Evolutionary conservation across 2,888 invertebrate genomes (phyloP).

Genomic region (Endomychus coccineus): DNA sequence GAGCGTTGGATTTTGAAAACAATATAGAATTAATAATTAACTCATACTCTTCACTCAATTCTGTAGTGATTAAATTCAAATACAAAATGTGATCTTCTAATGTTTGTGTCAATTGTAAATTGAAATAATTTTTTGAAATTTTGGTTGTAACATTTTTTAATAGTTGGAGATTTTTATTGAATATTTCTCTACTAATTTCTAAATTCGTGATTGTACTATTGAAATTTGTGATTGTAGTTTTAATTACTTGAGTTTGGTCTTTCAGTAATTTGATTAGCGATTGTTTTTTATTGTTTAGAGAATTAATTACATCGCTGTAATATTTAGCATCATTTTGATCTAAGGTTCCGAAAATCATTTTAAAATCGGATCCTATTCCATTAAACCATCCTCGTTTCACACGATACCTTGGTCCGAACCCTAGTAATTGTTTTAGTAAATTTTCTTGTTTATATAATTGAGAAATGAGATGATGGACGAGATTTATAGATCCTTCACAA

Average conservation of each 20-base stretch:
- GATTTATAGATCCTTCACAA: background rate
- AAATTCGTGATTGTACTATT: conserved; percentile 13
- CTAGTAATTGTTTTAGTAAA: background rate
- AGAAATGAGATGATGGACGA: background rate
- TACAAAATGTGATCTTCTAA: conserved; percentile 5
- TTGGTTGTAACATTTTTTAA: conserved; percentile 3
- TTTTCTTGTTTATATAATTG: conserved; percentile 7
- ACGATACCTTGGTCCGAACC: background rate
- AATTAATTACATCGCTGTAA: conserved; percentile 10
- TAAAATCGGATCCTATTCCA: conserved; percentile 17
- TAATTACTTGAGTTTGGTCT: conserved; percentile 19
- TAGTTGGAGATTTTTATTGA: background rate
- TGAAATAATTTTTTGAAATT: conserved; percentile 2
- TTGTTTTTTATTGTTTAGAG: conserved; percentile 12
- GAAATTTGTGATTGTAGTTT: conserved; percentile 18
- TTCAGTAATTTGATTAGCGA: conserved; percentile 13
- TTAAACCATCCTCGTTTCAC: conserved; percentile 18
- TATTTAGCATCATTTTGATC: conserved; percentile 15
- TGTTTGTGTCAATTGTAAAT: background rate
- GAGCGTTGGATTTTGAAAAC: too few species aligned
- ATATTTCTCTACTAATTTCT: background rate
- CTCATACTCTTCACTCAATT: conserved; percentile 9
- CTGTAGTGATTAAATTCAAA: conserved; percentile 2
- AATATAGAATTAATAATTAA: too few species aligned
- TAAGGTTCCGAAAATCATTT: conserved; percentile 17